phyloP scores from a whole-genome alignment of 2,797 vertebrate species.

The Hypotaenidia okinawae region DNA sequence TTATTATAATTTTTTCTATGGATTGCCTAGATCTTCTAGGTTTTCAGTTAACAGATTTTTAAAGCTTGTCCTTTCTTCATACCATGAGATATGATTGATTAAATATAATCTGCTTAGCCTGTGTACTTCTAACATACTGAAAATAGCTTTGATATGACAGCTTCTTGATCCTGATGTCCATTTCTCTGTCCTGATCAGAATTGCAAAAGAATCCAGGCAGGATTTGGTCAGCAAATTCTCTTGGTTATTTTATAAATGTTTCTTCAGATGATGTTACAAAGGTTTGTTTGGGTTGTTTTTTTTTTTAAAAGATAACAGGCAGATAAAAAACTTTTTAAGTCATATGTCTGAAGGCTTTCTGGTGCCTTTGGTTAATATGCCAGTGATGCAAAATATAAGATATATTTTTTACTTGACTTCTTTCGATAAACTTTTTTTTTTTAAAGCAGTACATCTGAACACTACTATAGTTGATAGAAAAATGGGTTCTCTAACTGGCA shows the following conservation, averaged over 20 bases:
- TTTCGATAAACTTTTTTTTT: neutral
- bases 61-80: neutral
- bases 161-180: neutral
- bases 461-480: neutral
- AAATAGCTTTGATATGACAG: neutral
- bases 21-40: neutral
- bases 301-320: neutral
- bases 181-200: neutral
- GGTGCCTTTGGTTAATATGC: neutral
- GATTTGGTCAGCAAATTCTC: neutral
- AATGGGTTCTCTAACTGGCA: neutral
- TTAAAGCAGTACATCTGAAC: neutral
- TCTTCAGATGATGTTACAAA: neutral
- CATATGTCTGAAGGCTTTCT: neutral
- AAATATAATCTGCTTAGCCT: neutral
- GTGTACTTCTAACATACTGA: neutral
- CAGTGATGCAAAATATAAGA: neutral
- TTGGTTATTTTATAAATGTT: neutral
- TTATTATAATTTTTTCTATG: neutral
- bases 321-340: neutral
- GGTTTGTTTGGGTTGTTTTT: neutral
- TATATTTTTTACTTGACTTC: neutral
- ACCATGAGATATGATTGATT: neutral
- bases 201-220: neutral
- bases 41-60: neutral